phyloP scores from a whole-genome alignment of 92 coral and sea anemone genomes.

The Nematostella vectensis region DNA sequence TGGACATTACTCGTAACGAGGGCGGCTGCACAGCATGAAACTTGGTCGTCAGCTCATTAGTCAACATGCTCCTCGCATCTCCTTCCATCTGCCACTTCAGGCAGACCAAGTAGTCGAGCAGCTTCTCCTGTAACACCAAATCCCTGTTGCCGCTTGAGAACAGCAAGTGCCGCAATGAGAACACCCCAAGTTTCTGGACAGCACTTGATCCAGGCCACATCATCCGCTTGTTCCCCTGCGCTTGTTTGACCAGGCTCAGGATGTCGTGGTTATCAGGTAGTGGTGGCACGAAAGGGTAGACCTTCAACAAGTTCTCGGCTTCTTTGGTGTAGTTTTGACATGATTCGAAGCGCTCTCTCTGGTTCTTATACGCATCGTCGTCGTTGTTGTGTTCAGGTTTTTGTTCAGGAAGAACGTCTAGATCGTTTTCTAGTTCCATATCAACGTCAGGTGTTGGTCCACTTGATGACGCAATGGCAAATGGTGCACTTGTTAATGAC shows the following conservation, averaged over 20 bases:
- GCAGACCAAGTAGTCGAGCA: conserved; percentile 48
- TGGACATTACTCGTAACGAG: conserved; percentile 30
- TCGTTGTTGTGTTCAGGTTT: not conserved
- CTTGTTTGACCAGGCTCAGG: not conserved
- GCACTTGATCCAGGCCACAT: conserved; percentile 48
- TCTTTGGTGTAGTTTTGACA: not conserved
- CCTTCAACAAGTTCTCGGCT: not conserved
- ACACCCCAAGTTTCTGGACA: conserved; percentile 51
- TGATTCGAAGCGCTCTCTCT: too few species aligned
- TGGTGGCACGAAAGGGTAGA: not conserved
- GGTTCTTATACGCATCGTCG: not conserved
- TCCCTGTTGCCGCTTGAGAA: conserved; percentile 29
- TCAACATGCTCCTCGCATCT: conserved; percentile 11
- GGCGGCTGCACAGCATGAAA: conserved; percentile 13
- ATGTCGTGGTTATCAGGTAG: not conserved
- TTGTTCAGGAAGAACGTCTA: too few species aligned
- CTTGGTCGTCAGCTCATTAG: not conserved
- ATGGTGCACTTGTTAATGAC: too few species aligned
- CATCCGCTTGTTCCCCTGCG: not conserved
- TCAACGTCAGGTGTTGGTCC: too few species aligned
- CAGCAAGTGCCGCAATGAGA: conserved; percentile 42
- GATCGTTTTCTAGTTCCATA: too few species aligned
- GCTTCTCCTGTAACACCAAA: conserved; percentile 34
- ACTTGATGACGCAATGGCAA: too few species aligned
- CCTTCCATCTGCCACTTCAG: conserved; percentile 37